Base-by-base conservation (phyloP, 2,113 vertebrate genomes). In the Thymallus thymallus region DNA sequence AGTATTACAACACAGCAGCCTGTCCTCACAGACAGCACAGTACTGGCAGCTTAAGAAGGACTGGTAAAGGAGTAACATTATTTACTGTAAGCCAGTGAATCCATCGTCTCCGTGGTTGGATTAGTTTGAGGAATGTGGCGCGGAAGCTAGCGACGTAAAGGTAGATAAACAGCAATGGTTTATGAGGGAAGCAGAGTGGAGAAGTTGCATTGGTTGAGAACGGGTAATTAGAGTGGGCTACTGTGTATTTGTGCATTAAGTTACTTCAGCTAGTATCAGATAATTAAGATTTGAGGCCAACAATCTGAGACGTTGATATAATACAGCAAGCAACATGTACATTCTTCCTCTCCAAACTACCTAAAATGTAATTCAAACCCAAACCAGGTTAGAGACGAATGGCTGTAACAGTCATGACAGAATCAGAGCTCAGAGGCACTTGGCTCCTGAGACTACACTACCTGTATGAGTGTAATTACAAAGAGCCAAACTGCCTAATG, bases 111-210 rank as follows among this genome's bases (percentile, higher is more conserved):
- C 24, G 1, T 30, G 68, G 18, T 56, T 56, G 26, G 61, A 60
- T 58, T 45, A 71, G 29, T 58, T 23, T 22, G 61, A 72, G 68
- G 51, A 30, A 76, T 73, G 60, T 68, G 56, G 23, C 41, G 35
- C 4, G 3, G 68, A 26, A 30, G 62, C n/a, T 7, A 14, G 26
- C 0, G 1, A 13, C 9, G 1, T n/a, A 3, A 35, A 67, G 72
- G 81, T 82, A 76, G 20, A 75, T 24, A 72, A 80, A 86, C 75
- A 79, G 71, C 79, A 23, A 65, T 71, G 3, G 75, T 51, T 79
- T 35, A 63, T 35, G 62, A 26, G 9, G 2, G 35, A 41, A 61
- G 66, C 30, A 3, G 35, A 41, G 9, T 41, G 10, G 2, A 14
- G 26, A 14, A 29, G 62, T 64, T 29, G 64, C 6, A 2, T 13